Percentiles rank a stretch among this genome's conserved stretches.
phyloP scores from a whole-genome alignment of 2,113 vertebrate species.

The Phrynocephalus versicolor region DNA sequence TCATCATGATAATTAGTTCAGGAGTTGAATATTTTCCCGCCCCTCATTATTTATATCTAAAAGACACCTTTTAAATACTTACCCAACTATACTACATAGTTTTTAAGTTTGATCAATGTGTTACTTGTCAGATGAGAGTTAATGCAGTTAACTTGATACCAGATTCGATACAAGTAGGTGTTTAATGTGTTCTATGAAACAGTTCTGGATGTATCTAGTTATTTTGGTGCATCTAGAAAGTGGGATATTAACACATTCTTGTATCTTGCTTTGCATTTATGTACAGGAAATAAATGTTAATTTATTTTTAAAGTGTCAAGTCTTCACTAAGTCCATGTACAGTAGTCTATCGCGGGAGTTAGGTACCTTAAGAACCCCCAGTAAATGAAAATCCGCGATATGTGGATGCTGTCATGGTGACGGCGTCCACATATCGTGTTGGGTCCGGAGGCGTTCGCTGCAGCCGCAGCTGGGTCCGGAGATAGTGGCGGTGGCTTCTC shows the following conservation, averaged over 20 bases:
- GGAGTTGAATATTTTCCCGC: conserved; percentile 75
- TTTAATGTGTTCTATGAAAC: conserved; percentile 34
- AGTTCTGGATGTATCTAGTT: conserved; percentile 37
- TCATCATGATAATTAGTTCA: conserved; percentile 79
- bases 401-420: too few species aligned
- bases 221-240: conserved; percentile 27
- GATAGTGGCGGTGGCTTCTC: too few species aligned
- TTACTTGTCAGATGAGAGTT: conserved; percentile 35
- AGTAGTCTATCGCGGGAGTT: too few species aligned
- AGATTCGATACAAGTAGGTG: conserved; percentile 53
- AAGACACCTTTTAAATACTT: conserved; percentile 51
- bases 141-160: conserved; percentile 43
- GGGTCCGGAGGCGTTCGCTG: too few species aligned
- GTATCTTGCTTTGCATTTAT: conserved; percentile 44
- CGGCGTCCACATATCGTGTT: too few species aligned
- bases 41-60: conserved; percentile 62
- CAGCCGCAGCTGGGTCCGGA: too few species aligned
- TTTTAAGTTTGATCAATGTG: conserved; percentile 42
- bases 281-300: conserved; percentile 34
- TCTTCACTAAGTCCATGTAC: conserved; percentile 53
- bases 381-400: too few species aligned
- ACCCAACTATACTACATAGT: conserved; percentile 60
- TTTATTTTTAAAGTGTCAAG: conserved; percentile 3
- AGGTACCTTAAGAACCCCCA: too few species aligned
- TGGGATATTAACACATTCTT: background rate